Percentiles rank a stretch among this genome's conserved stretches.
Conservation (phyloP, 2,797 vertebrate species). For the Cygnus olor region DNA sequence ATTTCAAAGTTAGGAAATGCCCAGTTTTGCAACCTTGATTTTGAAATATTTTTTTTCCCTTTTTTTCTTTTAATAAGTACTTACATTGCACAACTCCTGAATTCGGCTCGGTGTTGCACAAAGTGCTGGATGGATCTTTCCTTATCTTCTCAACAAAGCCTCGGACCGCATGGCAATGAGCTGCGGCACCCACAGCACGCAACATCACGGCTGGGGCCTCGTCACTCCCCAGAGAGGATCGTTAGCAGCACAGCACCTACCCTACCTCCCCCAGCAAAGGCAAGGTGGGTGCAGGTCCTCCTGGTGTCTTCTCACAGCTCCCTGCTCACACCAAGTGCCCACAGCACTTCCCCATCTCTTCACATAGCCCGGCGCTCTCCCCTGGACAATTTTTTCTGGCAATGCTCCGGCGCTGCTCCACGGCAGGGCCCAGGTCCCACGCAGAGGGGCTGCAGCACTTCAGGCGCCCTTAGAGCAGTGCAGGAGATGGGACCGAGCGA, state of each 20-base stretch:
- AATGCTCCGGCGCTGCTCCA: not conserved
- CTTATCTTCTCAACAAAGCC: not conserved
- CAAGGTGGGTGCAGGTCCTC: rapidly evolving
- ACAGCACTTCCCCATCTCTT: not conserved
- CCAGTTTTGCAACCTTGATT: not conserved
- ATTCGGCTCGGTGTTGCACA: not conserved
- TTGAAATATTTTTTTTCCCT: not conserved
- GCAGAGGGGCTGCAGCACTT: too few species aligned
- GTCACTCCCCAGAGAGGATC: rapidly evolving
- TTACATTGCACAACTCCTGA: not conserved
- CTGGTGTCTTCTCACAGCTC: not conserved
- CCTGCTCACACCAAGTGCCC: rapidly evolving
- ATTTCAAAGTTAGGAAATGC: constrained; percentile 2
- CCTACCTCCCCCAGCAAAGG: not conserved
- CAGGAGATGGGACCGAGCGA: too few species aligned
- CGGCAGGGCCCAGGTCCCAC: too few species aligned
- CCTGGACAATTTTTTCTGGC: not conserved
- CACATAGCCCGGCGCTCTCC: not conserved
- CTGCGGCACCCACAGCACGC: not conserved
- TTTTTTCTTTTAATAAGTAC: not conserved
- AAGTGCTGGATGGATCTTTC: not conserved
- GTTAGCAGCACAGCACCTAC: not conserved
- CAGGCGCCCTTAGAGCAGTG: too few species aligned
- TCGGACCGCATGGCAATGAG: not conserved
- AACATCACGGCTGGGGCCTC: not conserved